Evolutionary conservation across 2,888 invertebrate species (phyloP).

Genomic region (Cantharis lateralis): DNA sequence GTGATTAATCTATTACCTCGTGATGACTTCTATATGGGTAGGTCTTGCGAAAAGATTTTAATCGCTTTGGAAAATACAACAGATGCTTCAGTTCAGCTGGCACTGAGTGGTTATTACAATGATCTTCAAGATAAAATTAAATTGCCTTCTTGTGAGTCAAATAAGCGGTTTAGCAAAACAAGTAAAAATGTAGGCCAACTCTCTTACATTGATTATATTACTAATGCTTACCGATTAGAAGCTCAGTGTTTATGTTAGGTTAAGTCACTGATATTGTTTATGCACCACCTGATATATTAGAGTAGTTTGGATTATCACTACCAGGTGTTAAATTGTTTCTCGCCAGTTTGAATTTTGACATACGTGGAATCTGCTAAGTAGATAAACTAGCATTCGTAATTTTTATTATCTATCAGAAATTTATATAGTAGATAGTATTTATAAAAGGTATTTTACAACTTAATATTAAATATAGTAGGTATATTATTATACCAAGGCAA

Average conservation of each 20-base stretch:
- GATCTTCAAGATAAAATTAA: background rate
- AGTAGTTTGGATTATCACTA: too few relatives aligned
- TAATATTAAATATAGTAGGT: too few relatives aligned
- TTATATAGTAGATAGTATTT: too few relatives aligned
- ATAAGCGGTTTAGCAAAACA: background rate
- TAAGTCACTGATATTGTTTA: too few relatives aligned
- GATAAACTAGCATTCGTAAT: too few relatives aligned
- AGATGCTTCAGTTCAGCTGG: background rate
- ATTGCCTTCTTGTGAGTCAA: background rate
- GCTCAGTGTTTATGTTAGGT: background rate
- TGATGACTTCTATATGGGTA: background rate
- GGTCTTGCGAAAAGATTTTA: background rate
- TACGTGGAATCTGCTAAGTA: too few relatives aligned
- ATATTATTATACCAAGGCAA: too few relatives aligned
- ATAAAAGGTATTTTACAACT: too few relatives aligned
- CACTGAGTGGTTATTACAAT: background rate
- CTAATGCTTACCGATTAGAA: background rate
- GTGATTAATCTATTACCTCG: background rate
- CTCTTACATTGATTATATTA: background rate
- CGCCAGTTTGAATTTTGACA: too few relatives aligned
- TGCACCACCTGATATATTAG: too few relatives aligned
- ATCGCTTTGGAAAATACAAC: background rate
- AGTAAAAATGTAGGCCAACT: background rate
- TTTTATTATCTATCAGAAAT: too few relatives aligned
- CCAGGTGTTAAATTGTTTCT: too few relatives aligned